phyloP scores from a whole-genome alignment of 2,113 vertebrate species.

The Hippocampus abdominalis region DNA sequence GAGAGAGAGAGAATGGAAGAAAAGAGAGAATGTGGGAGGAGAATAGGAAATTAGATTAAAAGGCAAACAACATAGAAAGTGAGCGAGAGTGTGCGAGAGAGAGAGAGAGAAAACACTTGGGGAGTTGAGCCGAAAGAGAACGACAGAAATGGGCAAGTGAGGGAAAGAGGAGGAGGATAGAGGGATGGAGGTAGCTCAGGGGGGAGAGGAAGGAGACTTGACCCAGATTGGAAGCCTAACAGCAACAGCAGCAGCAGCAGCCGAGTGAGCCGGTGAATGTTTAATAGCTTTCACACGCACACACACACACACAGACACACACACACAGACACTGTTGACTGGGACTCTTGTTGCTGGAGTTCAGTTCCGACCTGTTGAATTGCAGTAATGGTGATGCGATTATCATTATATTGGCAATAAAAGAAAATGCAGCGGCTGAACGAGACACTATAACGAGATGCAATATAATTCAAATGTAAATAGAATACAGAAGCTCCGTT shows the following conservation, averaged over 20 bases:
- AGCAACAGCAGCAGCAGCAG: constrained; percentile 60
- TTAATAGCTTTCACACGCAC: constrained; percentile 59
- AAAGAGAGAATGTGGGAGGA: constrained; percentile 10
- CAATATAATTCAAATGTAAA: neutral
- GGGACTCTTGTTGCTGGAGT: constrained; percentile 65
- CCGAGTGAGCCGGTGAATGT: constrained; percentile 71
- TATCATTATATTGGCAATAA: constrained; percentile 6
- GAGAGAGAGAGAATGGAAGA: constrained; percentile 2
- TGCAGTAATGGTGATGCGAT: constrained; percentile 30
- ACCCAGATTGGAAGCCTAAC: constrained; percentile 71
- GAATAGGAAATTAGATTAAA: constrained; percentile 6
- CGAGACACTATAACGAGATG: neutral
- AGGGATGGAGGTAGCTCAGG: constrained; percentile 62
- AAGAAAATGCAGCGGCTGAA: neutral
- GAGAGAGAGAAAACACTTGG: constrained; percentile 36
- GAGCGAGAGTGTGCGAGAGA: constrained; percentile 19
- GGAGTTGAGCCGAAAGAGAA: constrained; percentile 37
- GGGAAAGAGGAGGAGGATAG: constrained; percentile 35
- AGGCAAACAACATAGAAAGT: constrained; percentile 9
- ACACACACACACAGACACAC: constrained; percentile 13
- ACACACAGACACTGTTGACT: constrained; percentile 57
- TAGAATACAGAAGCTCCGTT: neutral
- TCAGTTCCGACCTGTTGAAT: constrained; percentile 65
- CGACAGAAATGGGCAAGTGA: constrained; percentile 21
- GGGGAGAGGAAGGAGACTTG: constrained; percentile 68